Conservation (phyloP, 2,113 vertebrate species). For the Lagopus muta region DNA sequence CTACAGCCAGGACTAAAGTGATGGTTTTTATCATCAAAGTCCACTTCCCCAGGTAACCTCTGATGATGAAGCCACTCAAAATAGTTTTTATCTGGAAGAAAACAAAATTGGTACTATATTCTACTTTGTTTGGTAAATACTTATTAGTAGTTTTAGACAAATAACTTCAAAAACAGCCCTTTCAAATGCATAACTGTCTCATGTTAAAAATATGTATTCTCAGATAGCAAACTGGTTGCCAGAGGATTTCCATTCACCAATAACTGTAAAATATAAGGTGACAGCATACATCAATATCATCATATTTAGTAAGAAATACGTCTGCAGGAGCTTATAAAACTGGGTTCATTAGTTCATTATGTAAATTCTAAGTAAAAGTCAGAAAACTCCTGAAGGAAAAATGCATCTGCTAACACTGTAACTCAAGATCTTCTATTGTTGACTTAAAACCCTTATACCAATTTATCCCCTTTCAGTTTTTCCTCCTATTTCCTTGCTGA, state of each 20-base stretch:
- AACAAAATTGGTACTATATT: constrained; percentile 15
- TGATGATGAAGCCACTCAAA: constrained; percentile 98
- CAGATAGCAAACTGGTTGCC: neutral
- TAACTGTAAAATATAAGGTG: neutral
- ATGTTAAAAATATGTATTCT: neutral
- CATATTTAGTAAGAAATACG: neutral
- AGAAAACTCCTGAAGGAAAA: neutral
- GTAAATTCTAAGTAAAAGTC: neutral
- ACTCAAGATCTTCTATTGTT: neutral
- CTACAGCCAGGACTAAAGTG: constrained; percentile 96
- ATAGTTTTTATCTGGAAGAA: constrained; percentile 95
- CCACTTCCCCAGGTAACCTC: constrained; percentile 98
- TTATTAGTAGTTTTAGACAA: neutral
- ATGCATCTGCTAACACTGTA: neutral
- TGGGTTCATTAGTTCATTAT: neutral
- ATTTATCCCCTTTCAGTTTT: neutral
- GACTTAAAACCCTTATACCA: neutral
- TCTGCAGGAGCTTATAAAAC: neutral
- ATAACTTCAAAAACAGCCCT: neutral
- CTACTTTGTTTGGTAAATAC: constrained; percentile 8
- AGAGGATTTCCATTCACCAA: neutral
- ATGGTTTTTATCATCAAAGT: constrained; percentile 98
- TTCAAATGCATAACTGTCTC: neutral
- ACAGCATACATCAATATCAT: neutral
- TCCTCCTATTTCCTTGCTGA: neutral